These are phyloP conservation scores for Ginglymostoma cirratum DNA, from an alignment of 2,113 vertebrate species.

Conservation along the genomic window DNA sequence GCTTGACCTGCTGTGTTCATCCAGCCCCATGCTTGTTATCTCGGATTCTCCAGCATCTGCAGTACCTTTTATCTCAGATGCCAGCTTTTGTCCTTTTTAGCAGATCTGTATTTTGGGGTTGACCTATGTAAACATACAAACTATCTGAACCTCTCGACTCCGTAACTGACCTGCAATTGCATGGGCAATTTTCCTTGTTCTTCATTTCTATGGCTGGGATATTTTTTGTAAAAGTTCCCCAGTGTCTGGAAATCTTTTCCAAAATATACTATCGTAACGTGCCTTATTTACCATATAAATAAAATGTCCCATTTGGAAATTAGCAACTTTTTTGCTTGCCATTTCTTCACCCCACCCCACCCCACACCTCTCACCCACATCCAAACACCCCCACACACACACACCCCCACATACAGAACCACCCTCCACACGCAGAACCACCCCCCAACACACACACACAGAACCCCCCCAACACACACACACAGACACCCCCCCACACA, in stretches of 20 bases:
- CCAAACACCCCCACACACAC: too few relatives aligned
- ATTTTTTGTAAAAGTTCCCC: background rate
- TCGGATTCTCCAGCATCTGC: too few relatives aligned
- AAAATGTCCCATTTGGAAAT: background rate
- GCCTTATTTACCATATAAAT: background rate
- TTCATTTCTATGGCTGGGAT: background rate
- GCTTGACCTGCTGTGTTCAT: too few relatives aligned
- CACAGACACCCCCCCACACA: too few relatives aligned
- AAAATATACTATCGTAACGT: background rate
- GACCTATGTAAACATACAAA: background rate
- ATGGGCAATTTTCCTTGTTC: background rate
- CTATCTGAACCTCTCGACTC: background rate
- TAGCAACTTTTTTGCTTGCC: background rate
- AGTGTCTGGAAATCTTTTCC: background rate
- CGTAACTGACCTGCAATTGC: background rate
- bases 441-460: too few relatives aligned
- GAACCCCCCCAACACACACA: too few relatives aligned
- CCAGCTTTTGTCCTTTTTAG: background rate
- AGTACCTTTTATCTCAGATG: too few relatives aligned
- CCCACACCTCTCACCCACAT: too few relatives aligned
- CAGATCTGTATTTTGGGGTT: background rate
- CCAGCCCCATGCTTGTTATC: too few relatives aligned
- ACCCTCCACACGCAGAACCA: too few relatives aligned
- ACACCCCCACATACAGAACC: too few relatives aligned
- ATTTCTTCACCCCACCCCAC: background rate